Base-by-base conservation (phyloP, 2,113 vertebrate species). In the Equus quagga region DNA sequence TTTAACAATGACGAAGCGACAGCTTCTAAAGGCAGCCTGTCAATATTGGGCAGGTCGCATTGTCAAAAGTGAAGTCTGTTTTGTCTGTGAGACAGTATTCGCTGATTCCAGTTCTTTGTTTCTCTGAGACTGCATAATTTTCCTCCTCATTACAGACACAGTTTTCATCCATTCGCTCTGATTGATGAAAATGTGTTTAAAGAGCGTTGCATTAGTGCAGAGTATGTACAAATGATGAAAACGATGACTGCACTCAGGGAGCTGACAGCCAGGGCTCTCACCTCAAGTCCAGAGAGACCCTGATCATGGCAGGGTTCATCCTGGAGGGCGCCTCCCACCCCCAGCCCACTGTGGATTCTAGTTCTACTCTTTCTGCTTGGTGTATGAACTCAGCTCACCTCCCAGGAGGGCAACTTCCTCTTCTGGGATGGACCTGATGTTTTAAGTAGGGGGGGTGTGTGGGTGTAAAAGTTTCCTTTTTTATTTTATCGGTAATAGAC, bases 341-440 rank as follows among this genome's bases (percentile, higher is more conserved):
- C 10, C 24, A 11, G 0, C 33, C 26, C 17, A 0, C 36, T 11
- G 26, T 18, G 18, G 41, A 15, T 13, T 7, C 44, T 9, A 6
- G 21, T 6, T 31, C 41, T 8, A 1, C 31, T n/a, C 2, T 4
- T 5, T 78, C 28, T 19, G 18, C 19, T 1, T 24, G 33, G 21
- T 44, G 33, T 44, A 51, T 24, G 46, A 56, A 56, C 49, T 6
- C 2, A 36, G 23, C 3, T 46, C 46, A 56, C 26, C 1, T 21
- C 49, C 31, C 15, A 44, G 6, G 19, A 21, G 1, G 21, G 28
- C 7, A 1, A 26, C 8, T 1, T 72, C 15, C 24, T 64, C 19
- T 58, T 58, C 24, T 51, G 33, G 36, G 41, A 15, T 3, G 18
- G 73, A 44, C 5, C 14, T 79, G 24, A 0, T 8, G 49, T 26